A percentile compares a stretch with the other conserved stretches of the same genome.
Evolutionary conservation across 1,140 invertebrate genomes (phyloP).

Genomic region (Lepidurus couesii): DNA sequence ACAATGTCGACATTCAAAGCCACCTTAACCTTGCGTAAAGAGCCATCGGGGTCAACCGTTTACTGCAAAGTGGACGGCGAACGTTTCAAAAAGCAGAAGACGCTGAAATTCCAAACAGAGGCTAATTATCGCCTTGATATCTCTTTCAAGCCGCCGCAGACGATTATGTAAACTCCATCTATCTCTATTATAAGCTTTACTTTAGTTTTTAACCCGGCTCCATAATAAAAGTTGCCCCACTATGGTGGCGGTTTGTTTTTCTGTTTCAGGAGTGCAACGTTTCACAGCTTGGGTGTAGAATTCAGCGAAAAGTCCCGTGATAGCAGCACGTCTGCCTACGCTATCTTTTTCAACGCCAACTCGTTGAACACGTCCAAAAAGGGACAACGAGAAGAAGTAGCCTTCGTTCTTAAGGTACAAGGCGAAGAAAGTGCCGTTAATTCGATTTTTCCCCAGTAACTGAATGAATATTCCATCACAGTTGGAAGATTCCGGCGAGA

Average conservation of each 20-base stretch:
- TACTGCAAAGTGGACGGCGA: slow-evolving; percentile 51
- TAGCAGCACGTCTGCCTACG: slow-evolving; percentile 49
- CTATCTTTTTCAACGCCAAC: slow-evolving; percentile 47
- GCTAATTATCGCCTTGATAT: slow-evolving; percentile 49
- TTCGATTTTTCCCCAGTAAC: background rate
- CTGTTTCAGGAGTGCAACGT: slow-evolving; percentile 44
- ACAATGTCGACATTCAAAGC: slow-evolving; percentile 46
- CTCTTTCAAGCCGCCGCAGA: slow-evolving; percentile 51
- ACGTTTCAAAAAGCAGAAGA: slow-evolving; percentile 49
- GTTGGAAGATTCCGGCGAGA: slow-evolving; percentile 46
- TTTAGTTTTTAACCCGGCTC: too few species aligned
- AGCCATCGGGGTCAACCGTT: slow-evolving; percentile 47
- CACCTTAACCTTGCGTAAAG: slow-evolving; percentile 47
- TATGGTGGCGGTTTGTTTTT: background rate
- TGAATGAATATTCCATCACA: slow-evolving; percentile 24
- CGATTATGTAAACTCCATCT: slow-evolving; percentile 45
- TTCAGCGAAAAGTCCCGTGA: slow-evolving; percentile 47
- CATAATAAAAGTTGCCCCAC: too few species aligned
- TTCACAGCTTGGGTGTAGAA: slow-evolving; percentile 46
- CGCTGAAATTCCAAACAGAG: slow-evolving; percentile 50
- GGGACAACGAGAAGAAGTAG: slow-evolving; percentile 47
- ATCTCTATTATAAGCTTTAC: too few species aligned
- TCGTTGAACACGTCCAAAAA: slow-evolving; percentile 44
- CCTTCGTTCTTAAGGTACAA: slow-evolving; percentile 46
- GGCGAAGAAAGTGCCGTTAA: background rate